Evolutionary conservation across 2,888 invertebrate species (phyloP), one percentile per base, ranked within the genome.

Genomic region (Synergus itoensis): DNA sequence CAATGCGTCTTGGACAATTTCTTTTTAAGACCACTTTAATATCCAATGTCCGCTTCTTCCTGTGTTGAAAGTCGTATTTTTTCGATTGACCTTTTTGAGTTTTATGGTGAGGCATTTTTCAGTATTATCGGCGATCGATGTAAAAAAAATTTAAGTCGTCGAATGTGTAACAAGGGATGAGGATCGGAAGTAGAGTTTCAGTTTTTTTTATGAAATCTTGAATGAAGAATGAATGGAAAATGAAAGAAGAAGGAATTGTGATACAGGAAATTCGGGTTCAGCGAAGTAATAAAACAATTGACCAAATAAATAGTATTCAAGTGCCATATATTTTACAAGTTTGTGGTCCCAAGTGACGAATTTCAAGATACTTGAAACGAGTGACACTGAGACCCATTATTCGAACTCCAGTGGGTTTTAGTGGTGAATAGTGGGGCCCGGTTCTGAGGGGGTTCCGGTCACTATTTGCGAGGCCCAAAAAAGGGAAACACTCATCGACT

Each of bases 371-470:
- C 21, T 18, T 18, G 4, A 43, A 14, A 14, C 36, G 36, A 21
- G 18, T 60, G 40, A 76, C 43, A 62, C 41, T 57, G 53, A 60
- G 76, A n/a, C 60, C 76, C 76, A 76, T 76, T 57, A 62, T 60
- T 57, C 60, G 76, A 62, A 14, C 8, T 36, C n/a, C 18, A 76
- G 41, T 62, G 28, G 69, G 28, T 36, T 69, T 69, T 28, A 36
- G 7, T 28, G 45, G 14, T 48, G 69, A 69, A 69, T 69, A 69
- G 48, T 28, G 69, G 41, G 41, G 28, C 28, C 16, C 14, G 45
- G 48, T 69, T 28, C 81, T 81, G 79, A 65, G 73, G 79, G 82
- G 79, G 80, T 79, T 81, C 79, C 80, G 83, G 83, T 84, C 84
- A 85, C 82, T 83, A 79, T 81, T 84, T 81, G 77, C 79, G 62